These are phyloP conservation scores for Palaemon carinicauda DNA, from an alignment of 1,140 invertebrate species.

Conservation along the genomic window DNA sequence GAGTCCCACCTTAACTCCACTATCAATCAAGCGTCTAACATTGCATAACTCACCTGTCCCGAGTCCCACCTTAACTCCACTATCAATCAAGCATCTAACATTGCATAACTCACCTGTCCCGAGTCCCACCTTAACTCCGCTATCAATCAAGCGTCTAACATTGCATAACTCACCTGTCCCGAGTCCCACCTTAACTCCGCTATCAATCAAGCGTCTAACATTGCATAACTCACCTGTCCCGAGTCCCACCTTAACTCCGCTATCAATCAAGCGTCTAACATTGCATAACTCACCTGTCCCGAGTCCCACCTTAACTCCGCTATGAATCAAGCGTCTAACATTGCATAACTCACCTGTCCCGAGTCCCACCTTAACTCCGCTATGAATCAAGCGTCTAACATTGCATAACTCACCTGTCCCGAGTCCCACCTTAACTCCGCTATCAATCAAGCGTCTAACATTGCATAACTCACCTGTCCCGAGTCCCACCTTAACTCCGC, in stretches of 20 bases:
- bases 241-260: slow-evolving; percentile 79
- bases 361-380: slow-evolving; percentile 79
- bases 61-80: slow-evolving; percentile 79
- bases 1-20: slow-evolving; percentile 79
- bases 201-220: slow-evolving; percentile 72
- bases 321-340: slow-evolving; percentile 72
- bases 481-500: slow-evolving; percentile 79
- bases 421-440: slow-evolving; percentile 79
- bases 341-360: slow-evolving; percentile 84
- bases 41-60: slow-evolving; percentile 86
- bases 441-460: slow-evolving; percentile 72
- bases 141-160: slow-evolving; percentile 72
- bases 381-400: slow-evolving; percentile 72
- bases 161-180: slow-evolving; percentile 86
- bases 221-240: slow-evolving; percentile 86
- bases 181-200: slow-evolving; percentile 79
- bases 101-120: slow-evolving; percentile 86
- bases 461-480: slow-evolving; percentile 84
- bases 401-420: slow-evolving; percentile 84
- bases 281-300: slow-evolving; percentile 86
- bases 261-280: slow-evolving; percentile 72
- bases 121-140: slow-evolving; percentile 79
- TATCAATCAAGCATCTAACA: slow-evolving; percentile 72
- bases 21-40: slow-evolving; percentile 72
- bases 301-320: slow-evolving; percentile 79